These are phyloP conservation scores for Tapera naevia DNA, from an alignment of 2,797 vertebrate species.

Conservation along the genomic window DNA sequence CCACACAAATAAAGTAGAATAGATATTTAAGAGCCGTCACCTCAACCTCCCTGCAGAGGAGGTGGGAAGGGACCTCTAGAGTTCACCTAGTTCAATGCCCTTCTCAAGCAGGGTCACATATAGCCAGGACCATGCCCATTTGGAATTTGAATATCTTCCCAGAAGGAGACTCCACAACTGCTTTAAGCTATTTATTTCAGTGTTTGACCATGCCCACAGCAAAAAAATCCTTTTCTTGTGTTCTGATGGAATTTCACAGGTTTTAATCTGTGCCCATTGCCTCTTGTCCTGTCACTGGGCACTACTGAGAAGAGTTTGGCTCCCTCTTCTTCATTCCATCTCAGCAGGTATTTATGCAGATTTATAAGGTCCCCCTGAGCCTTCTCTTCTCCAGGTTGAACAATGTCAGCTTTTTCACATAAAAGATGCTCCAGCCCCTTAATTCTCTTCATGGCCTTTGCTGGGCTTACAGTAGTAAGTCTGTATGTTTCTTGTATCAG, in stretches of 20 bases:
- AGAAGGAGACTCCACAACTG: background rate
- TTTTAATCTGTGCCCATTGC: background rate
- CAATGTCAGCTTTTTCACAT: background rate
- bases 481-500: background rate
- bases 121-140: background rate
- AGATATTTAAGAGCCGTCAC: background rate
- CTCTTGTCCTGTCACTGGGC: background rate
- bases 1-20: background rate
- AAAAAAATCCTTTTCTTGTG: background rate
- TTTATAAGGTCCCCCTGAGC: background rate
- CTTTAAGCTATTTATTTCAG: background rate
- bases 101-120: background rate
- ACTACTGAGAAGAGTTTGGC: background rate
- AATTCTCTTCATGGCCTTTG: background rate
- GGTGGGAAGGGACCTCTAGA: background rate
- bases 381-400: background rate
- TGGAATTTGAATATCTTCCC: background rate
- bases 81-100: background rate
- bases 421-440: background rate
- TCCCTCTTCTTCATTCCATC: background rate
- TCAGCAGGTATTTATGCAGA: background rate
- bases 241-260: background rate
- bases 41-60: background rate
- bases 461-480: background rate
- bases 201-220: background rate